Percentiles rank a stretch among this genome's conserved stretches.
phyloP scores from a whole-genome alignment of 2,113 vertebrate genomes.

The Callaeas wilsoni region DNA sequence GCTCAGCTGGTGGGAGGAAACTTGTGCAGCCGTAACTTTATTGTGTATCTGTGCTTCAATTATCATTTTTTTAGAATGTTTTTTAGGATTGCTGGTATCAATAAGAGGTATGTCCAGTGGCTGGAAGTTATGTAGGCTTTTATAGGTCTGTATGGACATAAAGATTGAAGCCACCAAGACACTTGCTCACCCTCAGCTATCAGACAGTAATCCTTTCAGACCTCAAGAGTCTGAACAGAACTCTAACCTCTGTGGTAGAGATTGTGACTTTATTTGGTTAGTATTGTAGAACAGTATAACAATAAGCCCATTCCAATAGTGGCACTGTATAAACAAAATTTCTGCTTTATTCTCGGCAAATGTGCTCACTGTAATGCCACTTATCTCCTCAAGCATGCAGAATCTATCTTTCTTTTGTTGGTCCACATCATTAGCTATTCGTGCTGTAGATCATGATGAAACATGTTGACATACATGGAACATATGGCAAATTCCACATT shows the following conservation, averaged over 20 bases:
- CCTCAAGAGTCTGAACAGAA: not conserved
- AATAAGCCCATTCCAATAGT: not conserved
- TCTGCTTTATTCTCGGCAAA: not conserved
- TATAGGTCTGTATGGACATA: not conserved
- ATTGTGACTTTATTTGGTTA: not conserved
- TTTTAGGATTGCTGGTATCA: not conserved
- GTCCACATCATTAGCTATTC: not conserved
- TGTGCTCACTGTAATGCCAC: not conserved
- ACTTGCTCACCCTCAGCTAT: not conserved
- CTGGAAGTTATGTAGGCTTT: not conserved
- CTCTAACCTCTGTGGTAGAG: not conserved
- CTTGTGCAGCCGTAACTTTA: not conserved
- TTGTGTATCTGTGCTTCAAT: not conserved
- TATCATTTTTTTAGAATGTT: not conserved
- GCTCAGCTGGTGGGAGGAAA: not conserved
- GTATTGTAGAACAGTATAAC: not conserved
- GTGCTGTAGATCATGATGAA: not conserved
- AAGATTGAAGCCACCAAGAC: not conserved
- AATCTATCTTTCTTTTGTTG: not conserved
- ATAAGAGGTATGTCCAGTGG: not conserved
- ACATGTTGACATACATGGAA: not conserved
- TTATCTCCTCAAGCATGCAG: not conserved
- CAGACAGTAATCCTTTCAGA: not conserved
- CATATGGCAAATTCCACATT: conserved; percentile 1
- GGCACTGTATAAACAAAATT: not conserved